Conservation (phyloP, 2,113 vertebrate species). For the Tetraodon nigroviridis region DNA sequence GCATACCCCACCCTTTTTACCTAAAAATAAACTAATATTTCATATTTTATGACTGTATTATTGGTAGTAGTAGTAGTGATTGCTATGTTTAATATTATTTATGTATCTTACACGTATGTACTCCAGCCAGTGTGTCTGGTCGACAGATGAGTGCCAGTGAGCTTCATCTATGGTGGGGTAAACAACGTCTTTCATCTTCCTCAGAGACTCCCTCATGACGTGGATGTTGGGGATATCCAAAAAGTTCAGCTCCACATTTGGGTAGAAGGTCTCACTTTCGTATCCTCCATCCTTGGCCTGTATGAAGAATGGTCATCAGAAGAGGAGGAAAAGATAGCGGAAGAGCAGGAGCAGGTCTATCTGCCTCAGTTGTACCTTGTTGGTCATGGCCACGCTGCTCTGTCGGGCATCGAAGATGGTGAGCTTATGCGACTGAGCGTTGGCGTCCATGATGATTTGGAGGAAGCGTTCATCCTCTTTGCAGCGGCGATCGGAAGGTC, state of each 20-base stretch:
- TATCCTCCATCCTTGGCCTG: slow-evolving; percentile 94
- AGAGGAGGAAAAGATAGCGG: neutral
- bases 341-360: neutral
- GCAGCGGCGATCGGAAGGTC: slow-evolving; percentile 87
- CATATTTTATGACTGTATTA: no score
- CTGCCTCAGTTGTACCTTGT: slow-evolving; percentile 78
- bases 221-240: slow-evolving; percentile 98
- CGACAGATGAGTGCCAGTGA: slow-evolving; percentile 87
- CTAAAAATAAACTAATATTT: no score
- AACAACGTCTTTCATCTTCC: slow-evolving; percentile 90
- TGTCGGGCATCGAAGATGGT: slow-evolving; percentile 93
- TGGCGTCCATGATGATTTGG: slow-evolving; percentile 95
- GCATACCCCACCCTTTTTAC: no score
- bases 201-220: slow-evolving; percentile 92
- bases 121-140: slow-evolving; percentile 94
- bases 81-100: neutral
- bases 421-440: slow-evolving; percentile 95
- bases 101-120: slow-evolving; percentile 84
- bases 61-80: no score
- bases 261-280: slow-evolving; percentile 89
- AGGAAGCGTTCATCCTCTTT: slow-evolving; percentile 95
- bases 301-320: neutral
- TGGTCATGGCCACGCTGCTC: slow-evolving; percentile 83
- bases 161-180: slow-evolving; percentile 90
- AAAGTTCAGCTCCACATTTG: slow-evolving; percentile 87